Evolutionary conservation across 2,797 vertebrate species (phyloP), one percentile per base, ranked within the genome.

Genomic region (Schizopygopsis pylzovi): DNA sequence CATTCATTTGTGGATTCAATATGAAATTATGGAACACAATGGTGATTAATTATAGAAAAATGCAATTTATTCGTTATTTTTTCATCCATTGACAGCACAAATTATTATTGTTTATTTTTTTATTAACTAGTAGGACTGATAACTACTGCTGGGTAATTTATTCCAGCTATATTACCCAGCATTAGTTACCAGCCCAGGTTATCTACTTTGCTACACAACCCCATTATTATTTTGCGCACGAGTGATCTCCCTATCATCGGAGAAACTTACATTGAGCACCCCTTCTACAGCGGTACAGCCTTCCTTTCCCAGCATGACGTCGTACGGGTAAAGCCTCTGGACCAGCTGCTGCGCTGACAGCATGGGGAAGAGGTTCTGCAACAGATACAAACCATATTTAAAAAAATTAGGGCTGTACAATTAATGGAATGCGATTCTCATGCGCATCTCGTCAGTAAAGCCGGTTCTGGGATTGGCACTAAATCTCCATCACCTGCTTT

Each of bases 291-390:
- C 97, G 10, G 92, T 95, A 87, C 88, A 93, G 20, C 98, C 98
- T 65, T 99, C 98, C n/a, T 95, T 97, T 43, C 96, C 96, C 90
- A 99, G 90, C 89, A 99, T 95, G 91, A 96, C 84, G 72, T 92
- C 89, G 85, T 97, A 98, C 0, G 98, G 98, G 91, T 99, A 99
- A 85, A 99, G 96, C 82, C 97, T 95, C 39, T 96, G 95, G 85
- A 99, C 81, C 11, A 96, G 87, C 84, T 94, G 94, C 83, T 97
- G 96, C 54, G 94, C 86, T 82, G 98, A 96, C 94, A 98, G 94
- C 96, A 93, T 96, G 86, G 98, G 97, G 89, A 98, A 97, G 37
- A 91, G 89, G 88, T 98, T 93, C 98, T 99, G 93, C 91, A 92
- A 80, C 88, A 83, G 25, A 84, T 63, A 92, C 47, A 90, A 49